Conservation (phyloP, 2,888 invertebrate species). For the Hecatera dysodea region DNA sequence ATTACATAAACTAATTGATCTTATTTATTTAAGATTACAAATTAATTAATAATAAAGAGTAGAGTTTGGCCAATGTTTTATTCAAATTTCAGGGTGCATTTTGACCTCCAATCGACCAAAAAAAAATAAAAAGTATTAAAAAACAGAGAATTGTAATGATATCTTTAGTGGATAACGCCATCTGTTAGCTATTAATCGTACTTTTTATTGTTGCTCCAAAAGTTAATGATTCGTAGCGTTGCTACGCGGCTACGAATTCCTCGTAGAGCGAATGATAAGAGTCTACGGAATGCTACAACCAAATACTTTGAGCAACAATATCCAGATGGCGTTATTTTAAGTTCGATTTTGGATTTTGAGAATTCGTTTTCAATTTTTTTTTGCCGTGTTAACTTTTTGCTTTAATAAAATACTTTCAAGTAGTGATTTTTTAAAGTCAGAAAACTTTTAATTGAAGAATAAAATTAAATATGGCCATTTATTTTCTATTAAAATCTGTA, state of each 20-base stretch:
- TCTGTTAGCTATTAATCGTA: slow-evolving; percentile 26
- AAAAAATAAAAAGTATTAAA: not conserved
- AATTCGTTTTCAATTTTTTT: not conserved
- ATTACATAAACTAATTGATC: too few relatives aligned
- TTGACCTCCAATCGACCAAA: not conserved
- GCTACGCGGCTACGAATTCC: slow-evolving; percentile 1
- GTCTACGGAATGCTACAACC: slow-evolving; percentile 9
- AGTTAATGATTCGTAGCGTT: not conserved
- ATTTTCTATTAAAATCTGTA: too few relatives aligned
- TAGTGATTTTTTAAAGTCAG: too few relatives aligned
- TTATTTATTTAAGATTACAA: too few relatives aligned
- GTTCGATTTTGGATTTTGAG: not conserved
- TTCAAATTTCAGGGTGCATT: too few relatives aligned
- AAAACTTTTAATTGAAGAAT: too few relatives aligned
- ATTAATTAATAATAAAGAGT: too few relatives aligned
- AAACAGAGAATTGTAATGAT: too few relatives aligned
- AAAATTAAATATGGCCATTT: too few relatives aligned
- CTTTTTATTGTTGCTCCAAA: not conserved
- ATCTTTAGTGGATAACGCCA: slow-evolving; percentile 25
- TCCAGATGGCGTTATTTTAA: slow-evolving; percentile 40
- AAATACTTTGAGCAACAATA: slow-evolving; percentile 8
- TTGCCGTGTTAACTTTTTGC: not conserved
- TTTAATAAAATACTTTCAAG: too few relatives aligned
- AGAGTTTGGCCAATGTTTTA: too few relatives aligned
- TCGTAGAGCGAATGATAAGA: not conserved